phyloP scores from a whole-genome alignment of 1,140 invertebrate species.

The Gryon sp. region DNA sequence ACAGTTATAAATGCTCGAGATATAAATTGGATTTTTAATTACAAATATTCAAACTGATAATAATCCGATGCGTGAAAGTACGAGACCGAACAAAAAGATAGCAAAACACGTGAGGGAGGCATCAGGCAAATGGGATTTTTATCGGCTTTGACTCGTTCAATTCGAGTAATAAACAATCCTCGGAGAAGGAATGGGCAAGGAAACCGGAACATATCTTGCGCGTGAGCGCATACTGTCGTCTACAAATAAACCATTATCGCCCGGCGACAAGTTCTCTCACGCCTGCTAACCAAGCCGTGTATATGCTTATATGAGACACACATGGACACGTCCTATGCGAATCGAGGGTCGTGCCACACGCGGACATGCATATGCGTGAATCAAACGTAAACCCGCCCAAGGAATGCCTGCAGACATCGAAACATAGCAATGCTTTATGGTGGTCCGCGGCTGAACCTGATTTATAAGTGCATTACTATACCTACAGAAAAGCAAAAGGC shows the following conservation, averaged over 20 bases:
- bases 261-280: slow-evolving; percentile 79
- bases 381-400: slow-evolving; percentile 78
- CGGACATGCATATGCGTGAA: slow-evolving; percentile 73
- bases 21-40: slow-evolving; percentile 54
- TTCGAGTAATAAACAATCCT: slow-evolving; percentile 80
- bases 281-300: slow-evolving; percentile 66
- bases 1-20: slow-evolving; percentile 24
- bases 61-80: slow-evolving; percentile 52
- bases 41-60: slow-evolving; percentile 54
- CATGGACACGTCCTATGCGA: slow-evolving; percentile 62
- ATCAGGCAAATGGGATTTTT: slow-evolving; percentile 75
- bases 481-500: slow-evolving; percentile 63
- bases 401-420: slow-evolving; percentile 80
- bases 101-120: slow-evolving; percentile 61
- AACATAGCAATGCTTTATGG: slow-evolving; percentile 81
- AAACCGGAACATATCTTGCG: slow-evolving; percentile 79
- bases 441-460: slow-evolving; percentile 79
- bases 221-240: slow-evolving; percentile 69
- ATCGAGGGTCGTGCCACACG: slow-evolving; percentile 71
- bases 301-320: slow-evolving; percentile 59
- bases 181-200: slow-evolving; percentile 70
- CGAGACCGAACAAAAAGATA: slow-evolving; percentile 52
- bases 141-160: slow-evolving; percentile 77
- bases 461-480: slow-evolving; percentile 80
- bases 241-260: slow-evolving; percentile 81